Base-by-base conservation (phyloP, 1,140 invertebrate species). In the Holotrichia oblita region DNA sequence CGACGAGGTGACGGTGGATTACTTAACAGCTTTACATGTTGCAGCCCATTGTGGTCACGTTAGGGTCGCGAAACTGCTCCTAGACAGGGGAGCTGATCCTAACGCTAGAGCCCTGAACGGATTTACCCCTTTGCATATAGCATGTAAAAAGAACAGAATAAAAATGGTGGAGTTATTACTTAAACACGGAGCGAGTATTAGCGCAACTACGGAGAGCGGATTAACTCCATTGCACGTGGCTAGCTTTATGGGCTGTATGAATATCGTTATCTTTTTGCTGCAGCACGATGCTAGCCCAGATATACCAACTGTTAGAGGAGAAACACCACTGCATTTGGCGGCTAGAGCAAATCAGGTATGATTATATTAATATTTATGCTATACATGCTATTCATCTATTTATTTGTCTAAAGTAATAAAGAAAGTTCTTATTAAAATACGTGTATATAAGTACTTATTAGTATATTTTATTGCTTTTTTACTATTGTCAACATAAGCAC, bases 161-260 rank as follows among this genome's bases (percentile, higher is more conserved):
- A 97, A 98, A 86, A 93, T 99, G 44, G 98, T 99, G 6, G 98
- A 99, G 88, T 87, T 99, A 77, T 89, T 99, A 27, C 89, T 99
- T 3, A 99, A 99, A 88, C 96, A 99, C 88, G 97, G 96, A 83
- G 98, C 97, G 72, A 94, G 92, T 89, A 92, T 92, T 80, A 89
- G 90, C 34, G 93, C 91, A 2, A 92, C 91, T 3, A 92, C 94
- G 0, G 91, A 92, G 83, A 92, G 91, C 0, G 98, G 98, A 20
- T 89, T 99, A 80, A 99, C 98, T 9, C 98, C 98, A 14, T 90
- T 99, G 40, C 98, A 99, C 88, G 98, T 99, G 69, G 97, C 98
- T 0, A 94, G 97, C 83, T 99, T 99, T 88, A 99, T 99, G 98
- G 98, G 98, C 34, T 98, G 97, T 87, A 98, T 99, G 95, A 99